A percentile compares a stretch with the other conserved stretches of the same genome.
Conservation (phyloP, 2,888 invertebrate genomes). For the Pyrocoelia pectoralis region DNA sequence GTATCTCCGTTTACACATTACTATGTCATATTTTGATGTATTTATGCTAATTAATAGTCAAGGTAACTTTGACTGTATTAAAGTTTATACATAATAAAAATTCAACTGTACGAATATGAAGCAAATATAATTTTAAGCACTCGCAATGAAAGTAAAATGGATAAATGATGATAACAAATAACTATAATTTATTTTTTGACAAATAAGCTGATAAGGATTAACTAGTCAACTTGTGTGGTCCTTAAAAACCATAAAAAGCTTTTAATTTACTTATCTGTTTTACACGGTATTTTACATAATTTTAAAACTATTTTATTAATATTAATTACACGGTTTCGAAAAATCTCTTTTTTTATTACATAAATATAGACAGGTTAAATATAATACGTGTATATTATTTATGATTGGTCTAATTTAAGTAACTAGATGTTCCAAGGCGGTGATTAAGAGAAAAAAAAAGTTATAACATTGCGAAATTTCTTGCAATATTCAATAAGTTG, state of each 20-base stretch:
- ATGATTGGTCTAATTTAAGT: too few species aligned
- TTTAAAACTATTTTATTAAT: background rate
- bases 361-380: background rate
- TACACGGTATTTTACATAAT: background rate
- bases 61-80: too few species aligned
- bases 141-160: background rate
- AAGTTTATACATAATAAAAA: too few species aligned
- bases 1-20: background rate
- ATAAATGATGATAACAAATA: background rate
- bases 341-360: background rate
- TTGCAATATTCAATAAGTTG: background rate
- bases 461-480: too few species aligned
- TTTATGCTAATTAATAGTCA: background rate
- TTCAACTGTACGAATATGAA: background rate
- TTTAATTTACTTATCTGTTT: conserved; percentile 9
- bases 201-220: conserved; percentile 2
- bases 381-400: background rate
- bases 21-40: background rate
- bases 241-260: conserved; percentile 1
- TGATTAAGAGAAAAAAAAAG: too few species aligned
- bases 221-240: conserved; percentile 5
- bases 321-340: background rate
- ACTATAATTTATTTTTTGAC: conserved; percentile 3
- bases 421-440: too few species aligned
- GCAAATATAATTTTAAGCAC: too few species aligned